Evolutionary conservation across 2,797 vertebrate genomes (phyloP).

Genomic region (Falco columbarius): DNA sequence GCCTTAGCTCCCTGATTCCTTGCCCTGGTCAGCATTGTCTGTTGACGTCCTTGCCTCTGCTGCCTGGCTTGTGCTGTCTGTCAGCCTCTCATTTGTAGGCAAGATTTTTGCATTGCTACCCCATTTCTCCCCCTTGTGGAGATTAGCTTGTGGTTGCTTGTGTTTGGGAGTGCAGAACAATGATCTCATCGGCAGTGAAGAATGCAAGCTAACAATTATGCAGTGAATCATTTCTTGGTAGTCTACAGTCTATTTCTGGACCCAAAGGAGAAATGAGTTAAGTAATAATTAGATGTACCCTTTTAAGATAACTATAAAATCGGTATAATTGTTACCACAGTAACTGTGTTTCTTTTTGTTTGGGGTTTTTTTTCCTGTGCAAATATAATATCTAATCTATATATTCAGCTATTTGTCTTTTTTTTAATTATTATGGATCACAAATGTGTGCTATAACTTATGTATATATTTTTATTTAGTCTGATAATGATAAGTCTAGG

Average conservation of each 20-base stretch:
- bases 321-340: neutral
- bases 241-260: neutral
- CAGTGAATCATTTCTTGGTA: neutral
- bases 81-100: neutral
- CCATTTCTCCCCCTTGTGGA: neutral
- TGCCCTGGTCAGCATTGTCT: neutral
- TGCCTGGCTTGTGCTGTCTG: neutral
- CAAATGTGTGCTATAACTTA: neutral
- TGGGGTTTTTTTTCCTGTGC: neutral
- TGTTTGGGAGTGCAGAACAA: neutral
- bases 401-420: neutral
- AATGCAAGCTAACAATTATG: neutral
- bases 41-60: neutral
- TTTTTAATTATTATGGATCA: neutral
- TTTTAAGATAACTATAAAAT: neutral
- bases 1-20: neutral
- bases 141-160: neutral
- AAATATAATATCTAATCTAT: neutral
- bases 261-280: neutral
- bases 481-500: conserved; percentile 46
- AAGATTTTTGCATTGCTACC: neutral
- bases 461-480: conserved; percentile 38
- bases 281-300: neutral
- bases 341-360: neutral
- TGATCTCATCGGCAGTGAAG: neutral